Conservation (phyloP, 1,140 invertebrate genomes). For the Hyphantria cunea region DNA sequence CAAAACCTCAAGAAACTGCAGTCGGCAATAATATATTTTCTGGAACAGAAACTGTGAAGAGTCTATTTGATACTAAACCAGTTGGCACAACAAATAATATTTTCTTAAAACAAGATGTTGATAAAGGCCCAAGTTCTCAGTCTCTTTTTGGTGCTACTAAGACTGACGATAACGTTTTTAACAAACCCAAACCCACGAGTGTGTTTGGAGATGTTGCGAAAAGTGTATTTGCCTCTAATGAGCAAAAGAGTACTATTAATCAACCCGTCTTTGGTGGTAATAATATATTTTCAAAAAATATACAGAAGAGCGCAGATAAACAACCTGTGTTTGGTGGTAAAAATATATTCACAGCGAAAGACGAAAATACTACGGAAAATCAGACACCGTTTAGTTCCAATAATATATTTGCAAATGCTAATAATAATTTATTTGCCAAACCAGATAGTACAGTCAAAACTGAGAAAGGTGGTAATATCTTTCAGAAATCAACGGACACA, state of each 20-base stretch:
- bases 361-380: constrained; percentile 17
- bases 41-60: constrained; percentile 32
- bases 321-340: constrained; percentile 29
- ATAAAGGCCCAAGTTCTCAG: constrained; percentile 25
- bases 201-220: background rate
- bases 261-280: background rate
- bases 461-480: constrained; percentile 42
- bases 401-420: constrained; percentile 17
- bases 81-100: constrained; percentile 20
- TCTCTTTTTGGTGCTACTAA: constrained; percentile 26
- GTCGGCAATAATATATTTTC: constrained; percentile 29
- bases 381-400: constrained; percentile 11
- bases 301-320: background rate
- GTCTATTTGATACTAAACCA: constrained; percentile 24
- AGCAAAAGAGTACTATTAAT: background rate
- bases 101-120: constrained; percentile 16
- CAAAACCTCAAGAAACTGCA: constrained; percentile 58
- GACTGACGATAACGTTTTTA: constrained; percentile 39
- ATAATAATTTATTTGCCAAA: constrained; percentile 47
- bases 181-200: constrained; percentile 19
- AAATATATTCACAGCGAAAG: constrained; percentile 26
- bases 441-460: constrained; percentile 32
- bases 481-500: constrained; percentile 32
- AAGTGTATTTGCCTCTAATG: background rate
- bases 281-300: constrained; percentile 5